Conservation (phyloP, 1,140 invertebrate genomes). For the Himalopsyche phryganea region DNA sequence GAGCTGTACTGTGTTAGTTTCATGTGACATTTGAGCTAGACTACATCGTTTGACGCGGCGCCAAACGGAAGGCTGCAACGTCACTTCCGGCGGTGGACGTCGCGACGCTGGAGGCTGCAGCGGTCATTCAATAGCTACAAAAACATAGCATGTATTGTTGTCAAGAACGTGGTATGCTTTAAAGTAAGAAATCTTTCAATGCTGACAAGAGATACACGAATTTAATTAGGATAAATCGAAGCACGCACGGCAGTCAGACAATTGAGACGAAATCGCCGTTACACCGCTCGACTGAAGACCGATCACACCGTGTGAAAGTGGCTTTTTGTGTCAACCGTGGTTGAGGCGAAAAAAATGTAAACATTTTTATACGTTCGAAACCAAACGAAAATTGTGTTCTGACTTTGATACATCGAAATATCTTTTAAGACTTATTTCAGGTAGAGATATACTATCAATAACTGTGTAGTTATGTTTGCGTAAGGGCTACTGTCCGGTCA, state of each 20-base stretch:
- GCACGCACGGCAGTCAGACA: slow-evolving; percentile 25
- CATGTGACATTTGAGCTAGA: slow-evolving; percentile 11
- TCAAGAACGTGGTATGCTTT: too few relatives aligned
- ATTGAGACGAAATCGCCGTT: slow-evolving; percentile 25
- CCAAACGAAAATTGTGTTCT: too few relatives aligned
- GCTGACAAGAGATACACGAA: too few relatives aligned
- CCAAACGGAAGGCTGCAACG: slow-evolving; percentile 6
- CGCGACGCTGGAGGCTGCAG: too few relatives aligned
- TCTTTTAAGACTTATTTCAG: too few relatives aligned
- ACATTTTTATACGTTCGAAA: slow-evolving; percentile 4
- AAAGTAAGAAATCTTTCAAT: too few relatives aligned
- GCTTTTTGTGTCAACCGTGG: slow-evolving; percentile 23
- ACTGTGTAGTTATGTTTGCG: too few relatives aligned
- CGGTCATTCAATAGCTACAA: too few relatives aligned
- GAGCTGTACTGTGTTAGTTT: slow-evolving; percentile 8
- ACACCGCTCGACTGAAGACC: slow-evolving; percentile 12
- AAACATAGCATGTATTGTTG: too few relatives aligned
- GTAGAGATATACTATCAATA: too few relatives aligned
- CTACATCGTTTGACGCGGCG: slow-evolving; percentile 10
- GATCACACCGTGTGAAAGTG: slow-evolving; percentile 32
- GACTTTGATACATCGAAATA: too few relatives aligned
- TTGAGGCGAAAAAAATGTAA: slow-evolving; percentile 7
- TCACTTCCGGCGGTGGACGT: too few relatives aligned
- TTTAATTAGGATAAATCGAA: not conserved
- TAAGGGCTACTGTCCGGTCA: slow-evolving; percentile 11